A percentile compares a stretch with the other conserved stretches of the same genome.
phyloP scores from a whole-genome alignment of 2,888 invertebrate species.

The Rhodophaea formosa region DNA sequence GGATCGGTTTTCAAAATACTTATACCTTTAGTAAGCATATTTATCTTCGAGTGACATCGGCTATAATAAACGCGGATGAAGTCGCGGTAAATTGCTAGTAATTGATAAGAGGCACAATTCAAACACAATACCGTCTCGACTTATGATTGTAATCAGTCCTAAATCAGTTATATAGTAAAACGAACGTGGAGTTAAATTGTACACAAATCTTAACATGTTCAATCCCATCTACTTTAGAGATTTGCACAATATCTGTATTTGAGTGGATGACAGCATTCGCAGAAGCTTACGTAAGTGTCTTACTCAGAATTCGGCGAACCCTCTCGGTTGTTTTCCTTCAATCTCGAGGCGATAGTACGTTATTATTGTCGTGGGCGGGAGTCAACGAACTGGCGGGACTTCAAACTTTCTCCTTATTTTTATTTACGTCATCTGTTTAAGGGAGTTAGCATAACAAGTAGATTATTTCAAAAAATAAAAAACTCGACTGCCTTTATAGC shows the following conservation, averaged over 20 bases:
- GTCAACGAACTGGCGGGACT: conserved; percentile 45
- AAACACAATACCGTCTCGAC: no score
- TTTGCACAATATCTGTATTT: conserved; percentile 8
- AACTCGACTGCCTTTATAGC: no score
- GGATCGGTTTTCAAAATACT: no score
- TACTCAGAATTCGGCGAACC: conserved; percentile 28
- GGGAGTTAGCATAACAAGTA: background rate
- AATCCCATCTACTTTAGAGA: conserved; percentile 10
- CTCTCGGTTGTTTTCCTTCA: conserved; percentile 46
- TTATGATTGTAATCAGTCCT: no score
- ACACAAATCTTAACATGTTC: background rate
- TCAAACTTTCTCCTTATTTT: conserved; percentile 24
- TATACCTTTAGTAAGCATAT: no score
- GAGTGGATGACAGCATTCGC: conserved; percentile 22
- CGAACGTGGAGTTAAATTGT: background rate
- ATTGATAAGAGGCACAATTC: no score
- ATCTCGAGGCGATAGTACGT: conserved; percentile 38
- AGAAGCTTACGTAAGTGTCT: conserved; percentile 41
- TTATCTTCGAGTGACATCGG: no score
- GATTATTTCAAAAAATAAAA: no score
- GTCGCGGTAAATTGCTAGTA: no score
- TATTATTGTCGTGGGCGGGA: conserved; percentile 33
- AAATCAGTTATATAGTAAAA: background rate
- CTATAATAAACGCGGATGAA: no score
- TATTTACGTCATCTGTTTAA: background rate